These are phyloP conservation scores for Cygnus olor DNA, from an alignment of 2,797 vertebrate genomes.

Conservation along the genomic window DNA sequence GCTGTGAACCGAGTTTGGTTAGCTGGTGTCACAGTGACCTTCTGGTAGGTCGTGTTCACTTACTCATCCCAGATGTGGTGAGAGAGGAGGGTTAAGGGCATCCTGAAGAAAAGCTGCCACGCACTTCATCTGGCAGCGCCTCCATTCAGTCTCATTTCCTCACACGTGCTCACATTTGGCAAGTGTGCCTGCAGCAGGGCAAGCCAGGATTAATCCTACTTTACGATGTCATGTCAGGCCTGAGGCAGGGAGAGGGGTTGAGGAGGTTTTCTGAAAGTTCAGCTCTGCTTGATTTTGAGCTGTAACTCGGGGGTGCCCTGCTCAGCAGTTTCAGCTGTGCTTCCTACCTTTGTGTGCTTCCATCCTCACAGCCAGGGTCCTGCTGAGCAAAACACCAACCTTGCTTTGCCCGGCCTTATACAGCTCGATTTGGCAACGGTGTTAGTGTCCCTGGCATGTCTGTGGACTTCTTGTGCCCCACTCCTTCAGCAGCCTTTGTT, in stretches of 20 bases:
- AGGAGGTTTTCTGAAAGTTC: not conserved
- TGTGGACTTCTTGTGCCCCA: not conserved
- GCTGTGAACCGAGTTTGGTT: not conserved
- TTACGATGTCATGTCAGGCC: not conserved
- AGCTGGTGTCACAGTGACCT: not conserved
- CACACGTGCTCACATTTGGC: fast-evolving
- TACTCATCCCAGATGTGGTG: not conserved
- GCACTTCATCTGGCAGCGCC: fast-evolving
- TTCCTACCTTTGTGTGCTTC: not conserved
- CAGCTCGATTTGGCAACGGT: not conserved
- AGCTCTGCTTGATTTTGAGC: not conserved
- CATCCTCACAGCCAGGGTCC: not conserved
- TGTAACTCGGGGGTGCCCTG: fast-evolving
- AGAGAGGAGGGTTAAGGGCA: not conserved
- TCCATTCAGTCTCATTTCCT: not conserved
- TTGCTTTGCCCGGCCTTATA: not conserved
- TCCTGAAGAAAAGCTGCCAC: fast-evolving
- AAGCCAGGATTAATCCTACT: not conserved
- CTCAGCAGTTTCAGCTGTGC: not conserved
- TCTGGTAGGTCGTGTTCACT: not conserved
- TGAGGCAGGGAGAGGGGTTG: not conserved
- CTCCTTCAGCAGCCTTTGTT: not conserved
- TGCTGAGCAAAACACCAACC: not conserved
- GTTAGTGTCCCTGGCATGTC: not conserved
- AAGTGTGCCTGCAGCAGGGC: not conserved